phyloP scores from a whole-genome alignment of 1,140 invertebrate genomes.

The Zaprionus camerounensis region DNA sequence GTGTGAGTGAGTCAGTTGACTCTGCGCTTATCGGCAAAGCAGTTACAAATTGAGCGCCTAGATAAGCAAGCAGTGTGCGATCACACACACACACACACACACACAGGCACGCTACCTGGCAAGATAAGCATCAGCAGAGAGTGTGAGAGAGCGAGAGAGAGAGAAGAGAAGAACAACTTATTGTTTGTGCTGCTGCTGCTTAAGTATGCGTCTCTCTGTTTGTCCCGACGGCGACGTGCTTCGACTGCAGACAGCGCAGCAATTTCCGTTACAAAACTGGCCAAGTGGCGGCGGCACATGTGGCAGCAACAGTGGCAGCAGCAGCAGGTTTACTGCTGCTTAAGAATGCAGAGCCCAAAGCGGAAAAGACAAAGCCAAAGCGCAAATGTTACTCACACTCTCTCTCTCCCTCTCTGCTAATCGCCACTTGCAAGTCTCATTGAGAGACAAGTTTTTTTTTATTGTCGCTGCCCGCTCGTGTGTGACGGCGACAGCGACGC shows the following conservation, averaged over 20 bases:
- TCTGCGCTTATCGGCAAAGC: slow-evolving; percentile 25
- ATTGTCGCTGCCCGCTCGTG: slow-evolving; percentile 47
- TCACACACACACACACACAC: slow-evolving; percentile 36
- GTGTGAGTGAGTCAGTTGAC: not conserved
- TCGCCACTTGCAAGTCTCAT: slow-evolving; percentile 36
- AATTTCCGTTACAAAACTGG: slow-evolving; percentile 81
- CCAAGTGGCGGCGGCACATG: slow-evolving; percentile 54
- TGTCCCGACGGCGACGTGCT: slow-evolving; percentile 48
- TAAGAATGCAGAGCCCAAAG: slow-evolving; percentile 54
- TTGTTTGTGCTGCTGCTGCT: slow-evolving; percentile 34
- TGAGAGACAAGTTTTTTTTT: slow-evolving; percentile 40
- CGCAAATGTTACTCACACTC: slow-evolving; percentile 34
- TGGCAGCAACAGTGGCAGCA: slow-evolving; percentile 17
- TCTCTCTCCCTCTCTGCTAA: slow-evolving; percentile 22
- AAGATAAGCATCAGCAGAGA: slow-evolving; percentile 44
- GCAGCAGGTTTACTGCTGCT: slow-evolving; percentile 49
- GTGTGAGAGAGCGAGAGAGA: slow-evolving; percentile 19
- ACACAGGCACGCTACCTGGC: not conserved
- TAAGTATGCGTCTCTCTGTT: slow-evolving; percentile 47
- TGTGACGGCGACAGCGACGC: slow-evolving; percentile 48
- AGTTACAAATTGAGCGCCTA: slow-evolving; percentile 35
- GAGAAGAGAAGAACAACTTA: slow-evolving; percentile 16
- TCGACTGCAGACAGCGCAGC: slow-evolving; percentile 52
- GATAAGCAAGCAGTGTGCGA: slow-evolving; percentile 20
- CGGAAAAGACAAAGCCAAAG: slow-evolving; percentile 28